Percentiles rank a stretch among this genome's conserved stretches.
phyloP scores from a whole-genome alignment of 53 echinoderm and acorn worm genomes.

The Echinarachnius parma region DNA sequence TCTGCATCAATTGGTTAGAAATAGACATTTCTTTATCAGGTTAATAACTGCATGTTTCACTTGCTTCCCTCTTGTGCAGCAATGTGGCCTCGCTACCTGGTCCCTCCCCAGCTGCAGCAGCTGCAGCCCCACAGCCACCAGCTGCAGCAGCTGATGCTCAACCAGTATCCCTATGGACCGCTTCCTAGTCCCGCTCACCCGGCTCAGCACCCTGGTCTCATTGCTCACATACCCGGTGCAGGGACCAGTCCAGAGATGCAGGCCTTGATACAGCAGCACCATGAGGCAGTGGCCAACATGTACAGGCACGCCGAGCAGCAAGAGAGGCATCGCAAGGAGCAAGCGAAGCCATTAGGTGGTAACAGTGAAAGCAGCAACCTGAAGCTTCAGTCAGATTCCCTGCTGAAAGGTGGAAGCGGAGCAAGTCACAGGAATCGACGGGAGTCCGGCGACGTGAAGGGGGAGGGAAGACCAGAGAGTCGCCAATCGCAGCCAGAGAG shows the following conservation, averaged over 20 bases:
- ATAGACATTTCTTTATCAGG: no score
- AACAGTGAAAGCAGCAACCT: constrained; percentile 54
- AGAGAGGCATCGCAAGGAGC: constrained; percentile 37
- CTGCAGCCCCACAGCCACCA: constrained; percentile 82
- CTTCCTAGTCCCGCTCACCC: constrained; percentile 54
- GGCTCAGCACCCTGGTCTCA: constrained; percentile 58
- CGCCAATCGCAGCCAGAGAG: constrained; percentile 42
- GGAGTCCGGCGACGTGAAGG: constrained; percentile 48
- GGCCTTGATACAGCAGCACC: constrained; percentile 69
- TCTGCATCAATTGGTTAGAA: no score
- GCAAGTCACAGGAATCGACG: constrained; percentile 32
- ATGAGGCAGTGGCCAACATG: constrained; percentile 61
- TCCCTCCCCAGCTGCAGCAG: constrained; percentile 66
- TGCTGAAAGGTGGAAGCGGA: constrained; percentile 12
- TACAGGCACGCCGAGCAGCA: constrained; percentile 52
- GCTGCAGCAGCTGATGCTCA: constrained; percentile 74
- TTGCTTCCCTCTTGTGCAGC: constrained; percentile 23
- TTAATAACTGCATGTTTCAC: no score
- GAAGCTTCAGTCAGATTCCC: constrained; percentile 3
- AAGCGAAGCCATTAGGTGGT: constrained; percentile 31
- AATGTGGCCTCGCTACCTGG: constrained; percentile 65
- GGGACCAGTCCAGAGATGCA: constrained; percentile 59
- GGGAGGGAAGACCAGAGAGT: constrained; percentile 51
- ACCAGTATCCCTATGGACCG: constrained; percentile 58
- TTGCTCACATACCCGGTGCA: constrained; percentile 55